These are phyloP conservation scores for Taphrorychus bicolor DNA, from an alignment of 2,888 invertebrate genomes.

Conservation along the genomic window DNA sequence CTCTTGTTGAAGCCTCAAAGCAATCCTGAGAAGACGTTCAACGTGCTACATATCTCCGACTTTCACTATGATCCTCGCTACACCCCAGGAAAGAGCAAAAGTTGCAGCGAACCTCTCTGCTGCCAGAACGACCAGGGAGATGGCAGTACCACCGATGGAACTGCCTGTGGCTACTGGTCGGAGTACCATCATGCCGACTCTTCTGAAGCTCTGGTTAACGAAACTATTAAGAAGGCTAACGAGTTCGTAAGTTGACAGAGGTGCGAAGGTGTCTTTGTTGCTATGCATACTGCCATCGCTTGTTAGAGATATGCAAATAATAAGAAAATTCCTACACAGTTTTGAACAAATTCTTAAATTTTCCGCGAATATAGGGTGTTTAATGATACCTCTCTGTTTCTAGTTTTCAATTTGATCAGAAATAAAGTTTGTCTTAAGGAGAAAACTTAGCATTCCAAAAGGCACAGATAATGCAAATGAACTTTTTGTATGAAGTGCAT, in stretches of 20 bases:
- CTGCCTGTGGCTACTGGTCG: conserved; percentile 78
- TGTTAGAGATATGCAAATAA: too few species aligned
- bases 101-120: conserved; percentile 80
- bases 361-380: too few species aligned
- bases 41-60: conserved; percentile 76
- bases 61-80: conserved; percentile 83
- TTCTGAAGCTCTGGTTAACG: conserved; percentile 70
- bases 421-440: too few species aligned
- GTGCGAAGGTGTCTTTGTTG: background rate
- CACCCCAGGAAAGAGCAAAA: conserved; percentile 68
- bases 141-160: conserved; percentile 49
- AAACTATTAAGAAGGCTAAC: conserved; percentile 62
- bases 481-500: too few species aligned
- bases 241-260: conserved; percentile 41
- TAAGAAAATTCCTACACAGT: too few species aligned
- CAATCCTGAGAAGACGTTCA: conserved; percentile 27
- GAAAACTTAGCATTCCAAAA: too few species aligned
- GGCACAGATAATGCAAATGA: too few species aligned
- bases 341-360: too few species aligned
- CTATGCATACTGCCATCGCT: background rate
- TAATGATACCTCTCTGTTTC: too few species aligned
- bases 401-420: too few species aligned
- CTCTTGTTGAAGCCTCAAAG: conserved; percentile 13
- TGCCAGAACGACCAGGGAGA: conserved; percentile 70
- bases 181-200: conserved; percentile 80